Evolutionary conservation across 2,888 invertebrate species (phyloP), one percentile per base, ranked within the genome.

Genomic region (Sympetrum striolatum): DNA sequence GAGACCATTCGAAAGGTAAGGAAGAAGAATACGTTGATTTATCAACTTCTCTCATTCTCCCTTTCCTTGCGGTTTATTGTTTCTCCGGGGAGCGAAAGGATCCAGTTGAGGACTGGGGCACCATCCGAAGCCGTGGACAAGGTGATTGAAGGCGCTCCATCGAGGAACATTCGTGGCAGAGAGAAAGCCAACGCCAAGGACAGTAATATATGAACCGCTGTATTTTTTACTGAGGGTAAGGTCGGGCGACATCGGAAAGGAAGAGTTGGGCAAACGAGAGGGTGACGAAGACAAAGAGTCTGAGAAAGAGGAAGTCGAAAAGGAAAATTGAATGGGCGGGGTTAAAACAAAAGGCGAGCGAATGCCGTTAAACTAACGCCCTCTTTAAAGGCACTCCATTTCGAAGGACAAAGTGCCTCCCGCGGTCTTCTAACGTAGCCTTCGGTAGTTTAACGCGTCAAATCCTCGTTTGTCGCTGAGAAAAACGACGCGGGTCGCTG

Each of bases 361-460:
- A 25, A 58, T 58, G 53, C 82, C 48, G 86, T 86, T 60, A 86
- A 86, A 58, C 58, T 60, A 60, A 64, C 86, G 37, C 86, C 37
- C 37, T 86, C 60, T 58, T 82, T 82, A 82, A 44, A 82, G 82
- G 48, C 81, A 53, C 48, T 22, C 82, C 82, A 53, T 82, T 82
- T 82, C 53, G 31, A 60, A 53, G 53, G 82, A 53, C 82, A 82
- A 82, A 82, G 82, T 53, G 82, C 44, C 18, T 82, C 53, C 25
- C 53, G 53, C 48, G 82, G 53, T 81, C 44, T 25, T 81, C 31
- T 12, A 31, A 22, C 64, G 64, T 64, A 22, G 64, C 64, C 64
- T 22, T 22, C 64, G 64, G 22, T 25, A 25, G n/a, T 64, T 64
- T 64, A 73, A 73, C 25, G 73, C 8, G 73, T 73, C 73, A 14